Conservation (phyloP, 2,797 vertebrate genomes). For the Anniella stebbinsi region DNA sequence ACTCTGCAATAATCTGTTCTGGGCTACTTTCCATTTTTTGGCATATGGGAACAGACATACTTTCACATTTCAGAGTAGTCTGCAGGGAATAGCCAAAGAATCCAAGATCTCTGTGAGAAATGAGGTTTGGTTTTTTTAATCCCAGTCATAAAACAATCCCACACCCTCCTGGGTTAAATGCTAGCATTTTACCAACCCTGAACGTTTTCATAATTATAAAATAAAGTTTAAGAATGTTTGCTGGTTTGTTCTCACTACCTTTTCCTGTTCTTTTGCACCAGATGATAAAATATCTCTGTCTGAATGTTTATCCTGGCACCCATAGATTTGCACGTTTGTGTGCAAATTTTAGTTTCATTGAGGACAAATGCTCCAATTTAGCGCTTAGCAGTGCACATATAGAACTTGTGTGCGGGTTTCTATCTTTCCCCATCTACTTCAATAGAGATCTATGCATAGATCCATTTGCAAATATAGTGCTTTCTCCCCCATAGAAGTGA, state of each 20-base stretch:
- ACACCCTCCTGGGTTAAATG: slow-evolving; percentile 29
- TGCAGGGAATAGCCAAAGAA: slow-evolving; percentile 53
- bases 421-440: background rate
- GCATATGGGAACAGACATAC: slow-evolving; percentile 47
- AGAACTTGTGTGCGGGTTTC: background rate
- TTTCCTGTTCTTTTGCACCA: background rate
- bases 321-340: background rate
- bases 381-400: background rate
- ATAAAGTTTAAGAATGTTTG: slow-evolving; percentile 48
- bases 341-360: slow-evolving; percentile 23
- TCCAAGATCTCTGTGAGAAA: slow-evolving; percentile 55
- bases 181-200: slow-evolving; percentile 51
- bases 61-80: background rate
- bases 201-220: slow-evolving; percentile 61
- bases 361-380: slow-evolving; percentile 19
- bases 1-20: slow-evolving; percentile 33
- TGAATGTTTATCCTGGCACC: background rate
- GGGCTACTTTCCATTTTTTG: slow-evolving; percentile 57
- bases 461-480: background rate
- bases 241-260: slow-evolving; percentile 16
- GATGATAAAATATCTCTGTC: background rate
- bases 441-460: background rate
- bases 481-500: background rate
- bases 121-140: background rate
- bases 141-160: slow-evolving; percentile 39